Conservation (phyloP, 2,888 invertebrate species). For the Branchipolynoe longqiensis region DNA sequence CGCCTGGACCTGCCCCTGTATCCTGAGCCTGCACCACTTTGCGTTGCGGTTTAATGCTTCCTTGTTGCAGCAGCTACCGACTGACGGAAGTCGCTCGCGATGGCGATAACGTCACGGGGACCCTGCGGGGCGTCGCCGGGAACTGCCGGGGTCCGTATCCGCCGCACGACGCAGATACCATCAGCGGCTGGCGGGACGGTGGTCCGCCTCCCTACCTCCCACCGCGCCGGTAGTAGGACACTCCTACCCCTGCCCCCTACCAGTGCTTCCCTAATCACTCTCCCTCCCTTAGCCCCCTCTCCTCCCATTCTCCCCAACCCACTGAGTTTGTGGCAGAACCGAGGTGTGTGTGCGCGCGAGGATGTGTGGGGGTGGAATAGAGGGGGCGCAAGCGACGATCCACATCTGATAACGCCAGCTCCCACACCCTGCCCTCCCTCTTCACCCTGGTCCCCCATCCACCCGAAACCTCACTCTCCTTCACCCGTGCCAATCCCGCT, state of each 20-base stretch:
- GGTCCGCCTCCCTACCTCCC: background rate
- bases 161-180: conserved; percentile 22
- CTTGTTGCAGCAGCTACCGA: background rate
- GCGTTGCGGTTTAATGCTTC: conserved; percentile 10
- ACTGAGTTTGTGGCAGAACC: background rate
- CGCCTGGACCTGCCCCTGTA: no score
- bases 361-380: no score
- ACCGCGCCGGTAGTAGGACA: no score
- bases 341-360: no score
- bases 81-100: background rate
- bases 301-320: background rate
- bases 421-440: background rate
- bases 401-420: no score
- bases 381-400: no score
- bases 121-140: background rate
- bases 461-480: background rate
- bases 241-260: no score
- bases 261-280: background rate
- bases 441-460: background rate
- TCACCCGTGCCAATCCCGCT: background rate
- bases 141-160: conserved; percentile 8
- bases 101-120: background rate
- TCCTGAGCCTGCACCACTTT: no score
- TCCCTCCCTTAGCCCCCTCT: background rate
- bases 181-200: conserved; percentile 1